Percentiles rank a stretch among this genome's conserved stretches.
Evolutionary conservation across 2,113 vertebrate species (phyloP).

Genomic region (Grammomys surdaster): DNA sequence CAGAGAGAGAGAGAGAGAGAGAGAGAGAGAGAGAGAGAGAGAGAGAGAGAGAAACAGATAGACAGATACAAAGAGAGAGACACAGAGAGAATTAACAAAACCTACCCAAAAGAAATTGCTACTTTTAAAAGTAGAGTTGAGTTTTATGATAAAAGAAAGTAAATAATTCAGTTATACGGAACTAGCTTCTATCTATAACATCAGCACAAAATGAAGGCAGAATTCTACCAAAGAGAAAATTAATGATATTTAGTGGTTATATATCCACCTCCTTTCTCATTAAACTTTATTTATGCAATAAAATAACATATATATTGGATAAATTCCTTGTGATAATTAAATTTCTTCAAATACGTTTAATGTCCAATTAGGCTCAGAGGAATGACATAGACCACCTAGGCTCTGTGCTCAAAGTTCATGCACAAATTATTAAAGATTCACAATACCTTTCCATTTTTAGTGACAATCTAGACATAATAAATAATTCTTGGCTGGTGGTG

Average conservation of each 20-base stretch:
- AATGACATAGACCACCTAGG: not conserved
- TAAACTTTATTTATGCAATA: not conserved
- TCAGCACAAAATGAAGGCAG: not conserved
- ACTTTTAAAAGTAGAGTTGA: constrained; percentile 2
- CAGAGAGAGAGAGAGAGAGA: not conserved
- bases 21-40: not conserved
- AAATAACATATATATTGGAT: not conserved
- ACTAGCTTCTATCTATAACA: not conserved
- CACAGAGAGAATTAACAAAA: not conserved
- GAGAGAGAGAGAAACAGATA: not conserved
- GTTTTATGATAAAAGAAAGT: not conserved
- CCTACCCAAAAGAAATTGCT: not conserved
- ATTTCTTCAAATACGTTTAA: not conserved
- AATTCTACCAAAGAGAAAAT: constrained; percentile 10
- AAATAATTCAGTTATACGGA: not conserved
- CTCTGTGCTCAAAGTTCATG: not conserved
- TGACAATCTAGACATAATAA: not conserved
- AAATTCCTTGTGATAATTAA: not conserved
- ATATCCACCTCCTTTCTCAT: not conserved
- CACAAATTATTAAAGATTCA: not conserved
- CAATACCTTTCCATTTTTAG: not conserved
- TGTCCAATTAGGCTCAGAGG: not conserved
- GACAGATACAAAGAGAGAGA: not conserved
- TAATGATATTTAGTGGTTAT: not conserved
- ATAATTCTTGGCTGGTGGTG: not conserved